phyloP scores from a whole-genome alignment of 2,888 invertebrate genomes.

The Drosophila multiciliata region DNA sequence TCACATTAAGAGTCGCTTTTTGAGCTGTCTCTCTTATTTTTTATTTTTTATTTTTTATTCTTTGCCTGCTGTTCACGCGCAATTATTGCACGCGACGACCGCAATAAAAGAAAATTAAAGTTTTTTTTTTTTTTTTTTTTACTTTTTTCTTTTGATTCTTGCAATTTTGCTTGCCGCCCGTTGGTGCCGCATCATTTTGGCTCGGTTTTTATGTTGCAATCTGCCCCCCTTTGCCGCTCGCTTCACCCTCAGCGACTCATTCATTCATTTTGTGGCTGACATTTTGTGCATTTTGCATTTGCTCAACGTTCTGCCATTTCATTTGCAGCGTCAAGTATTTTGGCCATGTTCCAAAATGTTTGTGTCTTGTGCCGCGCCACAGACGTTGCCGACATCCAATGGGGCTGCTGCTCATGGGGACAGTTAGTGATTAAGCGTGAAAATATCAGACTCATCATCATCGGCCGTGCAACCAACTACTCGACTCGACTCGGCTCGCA shows the following conservation, averaged over 20 bases:
- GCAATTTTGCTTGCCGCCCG: constrained; percentile 55
- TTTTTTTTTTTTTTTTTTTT: constrained; percentile 52
- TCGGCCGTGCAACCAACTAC: constrained; percentile 35
- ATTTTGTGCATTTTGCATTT: constrained; percentile 67
- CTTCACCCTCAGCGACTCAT: constrained; percentile 3
- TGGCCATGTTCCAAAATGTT: constrained; percentile 74
- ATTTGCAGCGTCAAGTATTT: constrained; percentile 81
- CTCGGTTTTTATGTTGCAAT: constrained; percentile 32
- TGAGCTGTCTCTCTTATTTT: background rate
- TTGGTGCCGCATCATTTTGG: constrained; percentile 53
- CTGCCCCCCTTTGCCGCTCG: background rate
- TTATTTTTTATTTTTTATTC: background rate
- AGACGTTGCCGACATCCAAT: constrained; percentile 50
- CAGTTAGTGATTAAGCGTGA: constrained; percentile 83
- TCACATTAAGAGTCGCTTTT: constrained; percentile 17
- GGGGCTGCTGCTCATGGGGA: constrained; percentile 61
- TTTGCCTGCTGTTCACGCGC: constrained; percentile 67
- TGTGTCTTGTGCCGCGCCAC: constrained; percentile 54
- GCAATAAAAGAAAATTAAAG: constrained; percentile 78
- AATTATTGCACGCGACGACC: constrained; percentile 80
- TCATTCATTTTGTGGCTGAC: constrained; percentile 37
- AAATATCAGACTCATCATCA: constrained; percentile 76
- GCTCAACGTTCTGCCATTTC: constrained; percentile 74
- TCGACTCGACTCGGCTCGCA: constrained; percentile 12
- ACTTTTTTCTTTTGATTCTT: constrained; percentile 27